Percentiles rank a stretch among this genome's conserved stretches.
phyloP scores from a whole-genome alignment of 2,113 vertebrate genomes.

The Colistium nudipinnis region DNA sequence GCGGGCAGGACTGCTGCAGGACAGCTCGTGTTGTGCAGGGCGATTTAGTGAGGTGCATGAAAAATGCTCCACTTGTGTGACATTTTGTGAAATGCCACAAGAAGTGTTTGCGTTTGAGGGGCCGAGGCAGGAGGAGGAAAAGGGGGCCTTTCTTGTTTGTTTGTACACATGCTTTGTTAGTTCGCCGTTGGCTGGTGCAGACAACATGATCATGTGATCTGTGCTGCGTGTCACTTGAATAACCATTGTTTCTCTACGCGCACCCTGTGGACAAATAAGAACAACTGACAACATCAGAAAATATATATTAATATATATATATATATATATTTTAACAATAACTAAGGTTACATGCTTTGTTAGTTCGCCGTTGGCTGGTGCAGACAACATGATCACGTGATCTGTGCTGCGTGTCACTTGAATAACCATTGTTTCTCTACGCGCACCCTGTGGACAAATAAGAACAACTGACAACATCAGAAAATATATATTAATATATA shows the following conservation, averaged over 20 bases:
- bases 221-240: slow-evolving; percentile 45
- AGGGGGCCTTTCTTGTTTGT: slow-evolving; percentile 19
- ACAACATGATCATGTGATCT: slow-evolving; percentile 70
- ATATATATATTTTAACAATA: slow-evolving; percentile 1
- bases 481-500: no score
- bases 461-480: slow-evolving; percentile 20
- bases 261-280: slow-evolving; percentile 38
- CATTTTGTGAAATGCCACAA: background rate
- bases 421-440: slow-evolving; percentile 53
- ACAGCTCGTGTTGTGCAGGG: background rate
- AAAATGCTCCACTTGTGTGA: background rate
- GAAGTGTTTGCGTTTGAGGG: slow-evolving; percentile 7
- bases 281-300: slow-evolving; percentile 19
- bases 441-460: slow-evolving; percentile 41
- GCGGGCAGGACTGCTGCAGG: background rate
- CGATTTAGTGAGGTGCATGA: background rate
- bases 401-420: slow-evolving; percentile 48
- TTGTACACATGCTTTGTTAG: slow-evolving; percentile 22
- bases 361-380: slow-evolving; percentile 2
- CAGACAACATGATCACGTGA: slow-evolving; percentile 71
- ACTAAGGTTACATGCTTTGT: background rate
- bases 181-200: slow-evolving; percentile 45
- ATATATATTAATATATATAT: no score
- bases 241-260: slow-evolving; percentile 53
- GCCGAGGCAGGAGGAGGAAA: background rate